These are phyloP conservation scores for Drosophila kohkoa DNA, from an alignment of 1,140 invertebrate species.

Conservation along the genomic window DNA sequence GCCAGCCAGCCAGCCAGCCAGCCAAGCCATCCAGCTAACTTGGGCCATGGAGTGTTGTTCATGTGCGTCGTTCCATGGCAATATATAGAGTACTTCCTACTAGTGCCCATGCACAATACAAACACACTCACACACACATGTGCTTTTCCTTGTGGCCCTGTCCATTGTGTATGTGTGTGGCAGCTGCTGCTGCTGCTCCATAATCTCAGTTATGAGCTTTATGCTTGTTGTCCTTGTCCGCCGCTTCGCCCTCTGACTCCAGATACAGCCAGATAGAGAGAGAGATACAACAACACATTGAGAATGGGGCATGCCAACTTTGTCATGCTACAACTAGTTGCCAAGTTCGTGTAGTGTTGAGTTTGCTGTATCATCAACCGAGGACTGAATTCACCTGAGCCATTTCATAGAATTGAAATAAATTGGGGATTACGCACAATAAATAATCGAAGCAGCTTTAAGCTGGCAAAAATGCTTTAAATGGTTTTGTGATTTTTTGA, in stretches of 20 bases:
- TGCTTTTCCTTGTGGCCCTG: conserved; percentile 36
- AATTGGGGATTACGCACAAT: conserved; percentile 2
- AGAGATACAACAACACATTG: too few species aligned
- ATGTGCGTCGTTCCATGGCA: conserved; percentile 48
- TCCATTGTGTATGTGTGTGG: conserved; percentile 43
- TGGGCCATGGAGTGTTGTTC: conserved; percentile 28
- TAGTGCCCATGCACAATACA: neutral
- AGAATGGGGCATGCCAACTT: neutral
- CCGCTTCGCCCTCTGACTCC: conserved; percentile 48
- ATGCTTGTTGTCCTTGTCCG: conserved; percentile 56
- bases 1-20: conserved; percentile 21
- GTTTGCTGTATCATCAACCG: conserved; percentile 30
- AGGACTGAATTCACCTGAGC: neutral
- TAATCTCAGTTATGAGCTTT: conserved; percentile 72
- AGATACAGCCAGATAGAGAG: neutral
- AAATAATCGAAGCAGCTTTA: conserved; percentile 8
- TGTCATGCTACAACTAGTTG: conserved; percentile 11
- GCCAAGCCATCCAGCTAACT: conserved; percentile 43
- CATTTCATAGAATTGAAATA: neutral
- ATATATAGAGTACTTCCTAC: conserved; percentile 34
- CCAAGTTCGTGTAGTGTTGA: conserved; percentile 2
- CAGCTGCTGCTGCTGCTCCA: conserved; percentile 50
- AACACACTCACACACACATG: conserved; percentile 17
- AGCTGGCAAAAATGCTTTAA: neutral
- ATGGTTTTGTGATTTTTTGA: neutral